phyloP scores from a whole-genome alignment of 2,797 vertebrate species.

The Mormyrops boulengeri region DNA sequence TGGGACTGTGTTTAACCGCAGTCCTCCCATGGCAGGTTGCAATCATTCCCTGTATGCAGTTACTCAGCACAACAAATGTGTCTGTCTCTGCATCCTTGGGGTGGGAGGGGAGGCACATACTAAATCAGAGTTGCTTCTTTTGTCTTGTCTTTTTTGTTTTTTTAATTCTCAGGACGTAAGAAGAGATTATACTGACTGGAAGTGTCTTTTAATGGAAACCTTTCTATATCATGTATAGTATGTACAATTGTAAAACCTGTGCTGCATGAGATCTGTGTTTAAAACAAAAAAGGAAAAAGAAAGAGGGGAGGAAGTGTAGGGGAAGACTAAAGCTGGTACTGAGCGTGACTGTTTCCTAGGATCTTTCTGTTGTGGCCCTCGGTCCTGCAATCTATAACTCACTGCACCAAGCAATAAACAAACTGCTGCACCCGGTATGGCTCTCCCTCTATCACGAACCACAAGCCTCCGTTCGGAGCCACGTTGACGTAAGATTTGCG shows the following conservation, averaged over 20 bases:
- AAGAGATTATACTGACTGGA: slow-evolving; percentile 72
- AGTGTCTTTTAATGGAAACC: slow-evolving; percentile 73
- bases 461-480: not conserved
- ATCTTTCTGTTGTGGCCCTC: slow-evolving; percentile 30
- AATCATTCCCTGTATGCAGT: slow-evolving; percentile 41
- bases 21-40: slow-evolving; percentile 47
- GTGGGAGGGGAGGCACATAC: slow-evolving; percentile 34
- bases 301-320: slow-evolving; percentile 7
- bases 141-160: slow-evolving; percentile 28
- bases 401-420: not conserved
- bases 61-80: slow-evolving; percentile 36
- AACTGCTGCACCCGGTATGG: not conserved
- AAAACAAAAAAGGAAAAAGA: slow-evolving; percentile 42
- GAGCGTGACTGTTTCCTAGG: slow-evolving; percentile 50
- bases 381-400: not conserved
- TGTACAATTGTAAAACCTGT: slow-evolving; percentile 73
- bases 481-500: not conserved
- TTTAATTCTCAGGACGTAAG: slow-evolving; percentile 80
- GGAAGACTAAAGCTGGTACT: slow-evolving; percentile 20
- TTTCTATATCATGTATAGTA: slow-evolving; percentile 75
- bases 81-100: slow-evolving; percentile 33
- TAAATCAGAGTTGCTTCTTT: slow-evolving; percentile 38
- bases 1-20: slow-evolving; percentile 19
- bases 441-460: not conserved
- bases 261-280: slow-evolving; percentile 63